These are phyloP conservation scores for Potamilus streckersoni DNA, from an alignment of 1,140 invertebrate genomes.

Conservation along the genomic window DNA sequence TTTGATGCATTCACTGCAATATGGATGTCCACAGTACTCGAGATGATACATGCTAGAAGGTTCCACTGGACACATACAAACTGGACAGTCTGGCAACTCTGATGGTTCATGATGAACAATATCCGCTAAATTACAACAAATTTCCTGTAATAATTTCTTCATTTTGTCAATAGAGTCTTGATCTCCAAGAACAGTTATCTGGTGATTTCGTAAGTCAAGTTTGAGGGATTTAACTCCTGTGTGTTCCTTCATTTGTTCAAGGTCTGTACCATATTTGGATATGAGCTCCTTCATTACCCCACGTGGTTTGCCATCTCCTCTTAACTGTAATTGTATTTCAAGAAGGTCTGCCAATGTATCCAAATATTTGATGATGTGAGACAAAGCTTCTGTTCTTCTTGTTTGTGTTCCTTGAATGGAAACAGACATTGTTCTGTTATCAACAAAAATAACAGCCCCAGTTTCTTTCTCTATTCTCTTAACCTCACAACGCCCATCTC, in stretches of 20 bases:
- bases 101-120: too few species aligned
- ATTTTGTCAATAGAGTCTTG: constrained; percentile 34
- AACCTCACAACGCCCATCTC: constrained; percentile 34
- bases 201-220: constrained; percentile 39
- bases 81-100: constrained; percentile 46
- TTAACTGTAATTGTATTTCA: constrained; percentile 30
- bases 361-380: constrained; percentile 37
- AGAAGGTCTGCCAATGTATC: constrained; percentile 16
- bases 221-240: constrained; percentile 24
- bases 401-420: constrained; percentile 37
- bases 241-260: constrained; percentile 31
- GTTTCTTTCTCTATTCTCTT: constrained; percentile 34
- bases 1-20: constrained; percentile 51
- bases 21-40: constrained; percentile 59
- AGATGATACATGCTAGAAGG: constrained; percentile 45
- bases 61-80: constrained; percentile 52
- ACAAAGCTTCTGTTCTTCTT: constrained; percentile 18
- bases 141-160: too few species aligned
- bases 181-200: constrained; percentile 41
- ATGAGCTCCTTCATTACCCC: constrained; percentile 55
- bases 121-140: too few species aligned
- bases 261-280: constrained; percentile 32
- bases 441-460: constrained; percentile 33
- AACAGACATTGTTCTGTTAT: constrained; percentile 42
- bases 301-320: constrained; percentile 38